Base-by-base conservation (phyloP, 2,797 vertebrate species). In the Enteromius unitaeniatus region DNA sequence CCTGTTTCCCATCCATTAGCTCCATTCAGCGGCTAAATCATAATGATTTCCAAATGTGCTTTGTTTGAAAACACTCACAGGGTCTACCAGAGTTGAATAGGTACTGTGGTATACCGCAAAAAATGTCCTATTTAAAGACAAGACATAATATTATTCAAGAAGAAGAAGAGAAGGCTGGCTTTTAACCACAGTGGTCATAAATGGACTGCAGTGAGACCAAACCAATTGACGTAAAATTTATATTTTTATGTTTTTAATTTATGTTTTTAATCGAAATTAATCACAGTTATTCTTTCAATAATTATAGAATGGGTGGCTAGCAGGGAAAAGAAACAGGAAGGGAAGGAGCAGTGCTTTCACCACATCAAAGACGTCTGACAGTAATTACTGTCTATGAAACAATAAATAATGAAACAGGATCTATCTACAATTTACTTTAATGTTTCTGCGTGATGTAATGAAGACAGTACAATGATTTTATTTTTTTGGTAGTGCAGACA, bases 1-100 rank as follows among this genome's bases (percentile, higher is more conserved):
- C 84, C 89, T 90, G 88, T 87, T 87, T 91, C 92, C 86, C 81
- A 84, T 89, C 86, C 90, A 91, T 88, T 88, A 90, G 90, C 93
- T 89, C 92, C 88, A 90, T 91, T 92, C 90, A 91, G 89, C 87
- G 89, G 87, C 85, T 88, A 87, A 88, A 91, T 86, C 47, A 78
- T 93, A 94, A 94, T 92, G 89, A 92, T 87, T 92, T 92, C 92
- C 91, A 93, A 93, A 93, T 92, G 92, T 91, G 90, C 91, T 90
- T 89, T 87, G 89, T 91, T 90, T 92, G 74, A 86, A 68, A 53
- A 23, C 1, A 55, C 17, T 83, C 51, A 19, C n/a, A 28, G 72
- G 74, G 51, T 78, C 75, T 78, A 60, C 74, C 69, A 86, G 79
- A 77, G 77, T 79, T 45, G 62, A 86, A 83, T 84, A 80, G 74